phyloP scores from a whole-genome alignment of 1,140 invertebrate species.

The Philopotamus ludificatus region DNA sequence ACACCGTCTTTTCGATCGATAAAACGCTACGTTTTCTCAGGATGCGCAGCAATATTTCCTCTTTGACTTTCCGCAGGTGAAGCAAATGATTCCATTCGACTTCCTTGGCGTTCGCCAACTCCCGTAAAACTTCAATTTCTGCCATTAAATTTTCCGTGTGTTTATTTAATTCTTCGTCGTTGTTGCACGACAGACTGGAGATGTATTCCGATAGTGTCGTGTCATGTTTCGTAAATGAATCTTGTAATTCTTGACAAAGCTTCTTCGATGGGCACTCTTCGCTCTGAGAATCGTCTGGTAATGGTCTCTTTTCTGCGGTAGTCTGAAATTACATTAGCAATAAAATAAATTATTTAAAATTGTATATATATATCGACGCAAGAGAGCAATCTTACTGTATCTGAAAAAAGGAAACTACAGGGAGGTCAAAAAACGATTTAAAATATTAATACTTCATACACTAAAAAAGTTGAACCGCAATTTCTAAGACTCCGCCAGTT shows the following conservation, averaged over 20 bases:
- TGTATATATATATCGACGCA: not conserved
- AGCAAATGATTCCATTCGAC: conserved; percentile 81
- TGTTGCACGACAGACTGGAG: conserved; percentile 57
- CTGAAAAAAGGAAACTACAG: too few species aligned
- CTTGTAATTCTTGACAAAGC: conserved; percentile 56
- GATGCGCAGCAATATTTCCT: conserved; percentile 70
- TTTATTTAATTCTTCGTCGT: conserved; percentile 59
- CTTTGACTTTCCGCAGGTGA: conserved; percentile 76
- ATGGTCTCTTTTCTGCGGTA: conserved; percentile 15
- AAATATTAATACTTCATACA: too few species aligned
- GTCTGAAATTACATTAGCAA: conserved; percentile 23
- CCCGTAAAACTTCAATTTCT: conserved; percentile 66
- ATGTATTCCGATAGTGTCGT: conserved; percentile 62
- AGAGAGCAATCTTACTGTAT: too few species aligned
- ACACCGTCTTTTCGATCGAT: conserved; percentile 23
- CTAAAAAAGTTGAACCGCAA: too few species aligned
- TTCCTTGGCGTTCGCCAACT: conserved; percentile 72
- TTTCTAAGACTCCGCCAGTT: too few species aligned
- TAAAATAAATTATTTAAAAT: conserved; percentile 15
- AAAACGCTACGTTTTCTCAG: conserved; percentile 62
- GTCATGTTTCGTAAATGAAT: conserved; percentile 57
- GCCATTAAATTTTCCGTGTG: conserved; percentile 59
- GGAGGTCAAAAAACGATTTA: too few species aligned
- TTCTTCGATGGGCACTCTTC: conserved; percentile 45
- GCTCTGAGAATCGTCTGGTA: conserved; percentile 10